Evolutionary conservation across 2,797 vertebrate species (phyloP).

Genomic region (Rhinophrynus dorsalis): DNA sequence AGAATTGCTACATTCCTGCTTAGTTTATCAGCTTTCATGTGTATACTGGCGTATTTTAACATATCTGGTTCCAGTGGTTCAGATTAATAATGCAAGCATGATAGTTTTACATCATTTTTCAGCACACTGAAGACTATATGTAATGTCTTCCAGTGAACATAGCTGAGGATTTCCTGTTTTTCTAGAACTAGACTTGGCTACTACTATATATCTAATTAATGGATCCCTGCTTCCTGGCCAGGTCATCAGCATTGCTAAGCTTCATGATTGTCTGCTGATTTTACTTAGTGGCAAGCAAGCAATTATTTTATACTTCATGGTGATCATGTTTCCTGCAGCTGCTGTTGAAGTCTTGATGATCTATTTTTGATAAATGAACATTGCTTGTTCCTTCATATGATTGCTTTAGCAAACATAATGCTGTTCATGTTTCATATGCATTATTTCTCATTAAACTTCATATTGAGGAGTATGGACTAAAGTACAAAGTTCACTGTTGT

Average conservation of each 20-base stretch:
- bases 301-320: not conserved
- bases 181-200: constrained; percentile 7
- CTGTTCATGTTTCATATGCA: not conserved
- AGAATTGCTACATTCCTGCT: too few species aligned
- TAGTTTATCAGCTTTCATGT: too few species aligned
- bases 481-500: not conserved
- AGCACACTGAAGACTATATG: not conserved
- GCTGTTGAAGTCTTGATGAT: not conserved
- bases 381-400: not conserved
- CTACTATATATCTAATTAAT: constrained; percentile 6
- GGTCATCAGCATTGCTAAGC: not conserved
- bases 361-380: not conserved
- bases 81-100: too few species aligned
- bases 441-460: not conserved
- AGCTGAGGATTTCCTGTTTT: constrained; percentile 25
- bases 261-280: not conserved
- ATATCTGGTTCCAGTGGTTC: too few species aligned
- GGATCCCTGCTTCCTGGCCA: not conserved
- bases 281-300: not conserved
- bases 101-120: constrained; percentile 14
- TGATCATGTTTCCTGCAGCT: not conserved
- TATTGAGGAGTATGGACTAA: not conserved
- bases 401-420: not conserved
- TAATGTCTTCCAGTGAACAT: not conserved
- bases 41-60: too few species aligned